phyloP scores from a whole-genome alignment of 1,140 invertebrate species.

The Zaprionus lachaisei region DNA sequence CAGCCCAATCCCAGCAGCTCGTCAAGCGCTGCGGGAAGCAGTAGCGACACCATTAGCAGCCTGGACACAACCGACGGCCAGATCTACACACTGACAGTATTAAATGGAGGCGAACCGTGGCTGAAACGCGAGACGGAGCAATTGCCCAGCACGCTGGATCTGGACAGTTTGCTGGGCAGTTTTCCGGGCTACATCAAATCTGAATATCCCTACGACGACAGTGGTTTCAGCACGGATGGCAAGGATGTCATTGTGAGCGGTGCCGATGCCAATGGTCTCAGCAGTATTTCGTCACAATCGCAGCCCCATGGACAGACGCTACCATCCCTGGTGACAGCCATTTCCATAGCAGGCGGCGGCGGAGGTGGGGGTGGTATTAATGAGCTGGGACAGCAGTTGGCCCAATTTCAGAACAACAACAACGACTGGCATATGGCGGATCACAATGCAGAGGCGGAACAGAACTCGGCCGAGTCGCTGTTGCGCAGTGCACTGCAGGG shows the following conservation, averaged over 20 bases:
- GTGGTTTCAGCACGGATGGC: constrained; percentile 88
- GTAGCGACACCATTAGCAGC: constrained; percentile 73
- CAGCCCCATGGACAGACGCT: constrained; percentile 65
- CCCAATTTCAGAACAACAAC: constrained; percentile 89
- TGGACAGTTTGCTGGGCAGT: constrained; percentile 88
- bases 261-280: constrained; percentile 56
- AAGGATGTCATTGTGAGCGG: constrained; percentile 86
- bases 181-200: constrained; percentile 86
- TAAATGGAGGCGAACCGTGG: constrained; percentile 86
- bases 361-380: constrained; percentile 81
- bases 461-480: constrained; percentile 89
- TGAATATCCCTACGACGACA: constrained; percentile 89
- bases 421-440: constrained; percentile 92
- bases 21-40: constrained; percentile 67
- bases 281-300: constrained; percentile 56
- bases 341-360: constrained; percentile 85
- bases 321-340: constrained; percentile 83
- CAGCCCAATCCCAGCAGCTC: constrained; percentile 72
- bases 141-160: constrained; percentile 86
- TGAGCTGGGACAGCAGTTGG: constrained; percentile 75
- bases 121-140: constrained; percentile 85
- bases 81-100: constrained; percentile 88
- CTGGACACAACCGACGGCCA: constrained; percentile 86
- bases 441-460: constrained; percentile 88
- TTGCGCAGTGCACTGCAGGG: constrained; percentile 92